Base-by-base conservation (phyloP, 2,113 vertebrate species). In the Mohoua ochrocephala region DNA sequence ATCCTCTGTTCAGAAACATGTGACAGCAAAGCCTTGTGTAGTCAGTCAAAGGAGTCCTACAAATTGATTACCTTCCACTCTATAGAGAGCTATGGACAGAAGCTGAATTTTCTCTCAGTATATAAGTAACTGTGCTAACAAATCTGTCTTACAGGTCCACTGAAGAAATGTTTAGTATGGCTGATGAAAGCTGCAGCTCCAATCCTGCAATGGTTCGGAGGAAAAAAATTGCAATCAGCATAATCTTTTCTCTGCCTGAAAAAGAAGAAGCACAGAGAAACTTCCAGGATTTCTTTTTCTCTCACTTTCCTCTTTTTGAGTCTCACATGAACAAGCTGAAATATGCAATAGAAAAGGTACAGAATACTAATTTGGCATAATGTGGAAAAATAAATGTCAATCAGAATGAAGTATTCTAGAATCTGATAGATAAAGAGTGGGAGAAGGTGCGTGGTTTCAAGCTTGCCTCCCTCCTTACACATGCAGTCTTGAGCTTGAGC, bases 231-330 rank as follows among this genome's bases (percentile, higher is more conserved):
- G 99, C 99, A 5, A 90, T 99, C 86, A 99, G 99, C 94, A 98
- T 99, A 84, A 98, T 99, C 87, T 98, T 99, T 94, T 98, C 98
- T 64, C 97, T 99, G 42, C 98, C 98, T 41, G 98, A 98, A 92
- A 98, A 96, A 80, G 98, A 99, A 60, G 98, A 98, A 52, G 98
- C 98, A 37, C 98, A 98, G 61, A 96, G 86, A 70, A 97, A 98
- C 78, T 99, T 99, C 94, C 98, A 99, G 93, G 98, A 99, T 70
- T 99, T 99, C 96, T 99, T 99, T 94, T 99, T 99, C 77, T 99
- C 99, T 64, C 99, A 99, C 87, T 99, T 99, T 65, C 99, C 98
- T 39, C 96, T 99, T 70, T 98, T 99, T 91, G 99, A 99, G 91
- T 98, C 98, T 61, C 99, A 99, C 96, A 98, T 99, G 98, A 99